Evolutionary conservation across 2,113 vertebrate genomes (phyloP).

Genomic region (Ariopsis seemanni): DNA sequence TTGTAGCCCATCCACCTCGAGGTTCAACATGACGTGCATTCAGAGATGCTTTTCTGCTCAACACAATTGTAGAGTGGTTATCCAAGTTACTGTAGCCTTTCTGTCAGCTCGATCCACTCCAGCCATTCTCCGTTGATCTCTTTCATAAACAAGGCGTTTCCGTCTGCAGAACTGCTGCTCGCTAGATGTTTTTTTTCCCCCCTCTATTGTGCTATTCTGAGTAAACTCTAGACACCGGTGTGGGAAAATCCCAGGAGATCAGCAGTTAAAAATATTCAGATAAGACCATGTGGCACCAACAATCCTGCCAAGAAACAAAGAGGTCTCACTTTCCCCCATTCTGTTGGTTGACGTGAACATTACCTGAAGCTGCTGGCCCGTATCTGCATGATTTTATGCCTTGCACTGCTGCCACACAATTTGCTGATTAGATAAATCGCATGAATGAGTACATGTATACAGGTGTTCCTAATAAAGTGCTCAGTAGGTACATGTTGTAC

Average conservation of each 20-base stretch:
- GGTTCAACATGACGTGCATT: not conserved
- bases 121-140: not conserved
- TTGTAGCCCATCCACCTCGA: not conserved
- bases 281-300: not conserved
- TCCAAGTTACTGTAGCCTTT: not conserved
- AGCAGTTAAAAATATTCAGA: not conserved
- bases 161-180: not conserved
- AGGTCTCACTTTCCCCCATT: not conserved
- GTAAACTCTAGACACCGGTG: not conserved
- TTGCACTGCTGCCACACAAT: not conserved
- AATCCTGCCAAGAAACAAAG: not conserved
- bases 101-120: not conserved
- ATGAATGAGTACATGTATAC: not conserved
- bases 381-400: not conserved
- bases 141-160: not conserved
- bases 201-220: not conserved
- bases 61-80: not conserved
- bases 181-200: not conserved
- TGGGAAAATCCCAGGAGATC: not conserved
- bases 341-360: not conserved
- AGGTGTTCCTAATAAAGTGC: not conserved
- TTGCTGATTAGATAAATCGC: not conserved
- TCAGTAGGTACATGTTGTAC: not conserved
- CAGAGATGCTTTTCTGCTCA: not conserved
- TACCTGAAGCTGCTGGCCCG: not conserved